Conservation (phyloP, 1,140 invertebrate species). For the Camponotus vicinus region DNA sequence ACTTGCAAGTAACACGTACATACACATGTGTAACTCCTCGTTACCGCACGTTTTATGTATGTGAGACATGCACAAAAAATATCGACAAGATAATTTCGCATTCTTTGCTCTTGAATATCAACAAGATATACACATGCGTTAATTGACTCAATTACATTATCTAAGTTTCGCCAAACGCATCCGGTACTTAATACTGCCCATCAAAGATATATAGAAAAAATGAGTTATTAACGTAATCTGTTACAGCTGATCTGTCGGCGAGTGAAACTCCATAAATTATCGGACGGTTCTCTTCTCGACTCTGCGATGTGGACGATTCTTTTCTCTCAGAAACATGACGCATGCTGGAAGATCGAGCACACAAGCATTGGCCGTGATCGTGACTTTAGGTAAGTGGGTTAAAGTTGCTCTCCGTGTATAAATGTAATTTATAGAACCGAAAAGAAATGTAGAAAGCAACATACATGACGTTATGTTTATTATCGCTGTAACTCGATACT, state of each 20-base stretch:
- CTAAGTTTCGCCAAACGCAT: neutral
- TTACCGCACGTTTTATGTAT: slow-evolving; percentile 3
- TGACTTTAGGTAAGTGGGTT: slow-evolving; percentile 74
- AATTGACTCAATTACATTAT: slow-evolving; percentile 1
- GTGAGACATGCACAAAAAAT: slow-evolving; percentile 3
- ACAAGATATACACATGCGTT: neutral
- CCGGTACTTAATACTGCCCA: neutral
- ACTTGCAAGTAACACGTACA: slow-evolving; percentile 16
- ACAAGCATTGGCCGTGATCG: slow-evolving; percentile 72
- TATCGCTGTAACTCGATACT: slow-evolving; percentile 31
- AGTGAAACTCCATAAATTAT: slow-evolving; percentile 44
- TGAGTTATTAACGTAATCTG: slow-evolving; percentile 21
- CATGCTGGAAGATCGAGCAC: slow-evolving; percentile 53
- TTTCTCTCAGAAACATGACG: slow-evolving; percentile 54
- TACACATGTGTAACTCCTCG: neutral
- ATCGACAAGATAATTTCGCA: neutral
- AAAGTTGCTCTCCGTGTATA: slow-evolving; percentile 50
- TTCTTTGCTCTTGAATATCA: neutral
- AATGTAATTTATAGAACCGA: slow-evolving; percentile 68
- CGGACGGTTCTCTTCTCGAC: slow-evolving; percentile 41
- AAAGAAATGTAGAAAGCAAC: slow-evolving; percentile 59
- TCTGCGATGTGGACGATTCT: slow-evolving; percentile 30
- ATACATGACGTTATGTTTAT: slow-evolving; percentile 33
- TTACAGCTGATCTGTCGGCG: slow-evolving; percentile 14
- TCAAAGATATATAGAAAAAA: neutral